These are phyloP conservation scores for Hypomesus transpacificus DNA, from an alignment of 2,113 vertebrate species.

Conservation along the genomic window DNA sequence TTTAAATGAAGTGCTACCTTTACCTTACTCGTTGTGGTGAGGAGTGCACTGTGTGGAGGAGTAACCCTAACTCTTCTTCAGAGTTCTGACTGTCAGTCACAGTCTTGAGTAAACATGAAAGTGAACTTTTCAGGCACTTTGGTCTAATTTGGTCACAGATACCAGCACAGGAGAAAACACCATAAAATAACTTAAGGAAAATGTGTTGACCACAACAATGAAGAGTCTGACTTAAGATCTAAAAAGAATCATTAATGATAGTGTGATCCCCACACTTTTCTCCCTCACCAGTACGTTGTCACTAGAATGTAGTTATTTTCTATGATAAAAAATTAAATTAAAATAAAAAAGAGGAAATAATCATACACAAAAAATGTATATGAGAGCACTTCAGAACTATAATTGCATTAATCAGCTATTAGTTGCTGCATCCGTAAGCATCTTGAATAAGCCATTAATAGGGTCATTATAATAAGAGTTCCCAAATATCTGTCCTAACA, in stretches of 20 bases:
- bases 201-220: not conserved
- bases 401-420: not conserved
- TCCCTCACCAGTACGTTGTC: not conserved
- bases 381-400: not conserved
- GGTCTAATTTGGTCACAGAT: not conserved
- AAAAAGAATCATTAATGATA: not conserved
- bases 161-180: not conserved
- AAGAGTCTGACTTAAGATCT: not conserved
- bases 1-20: not conserved
- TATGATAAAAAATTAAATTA: not conserved
- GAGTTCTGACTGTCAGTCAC: not conserved
- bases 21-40: not conserved
- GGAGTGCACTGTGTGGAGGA: not conserved
- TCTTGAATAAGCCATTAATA: slow-evolving; percentile 4
- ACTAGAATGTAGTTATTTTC: not conserved
- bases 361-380: not conserved
- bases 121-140: not conserved
- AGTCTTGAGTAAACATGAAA: not conserved
- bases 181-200: slow-evolving; percentile 3
- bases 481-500: not conserved
- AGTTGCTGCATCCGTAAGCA: not conserved
- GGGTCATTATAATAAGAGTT: not conserved
- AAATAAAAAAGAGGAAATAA: not conserved
- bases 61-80: no score
- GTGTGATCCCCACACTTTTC: not conserved